phyloP scores from a whole-genome alignment of 2,113 vertebrate species.

The Syngnathus typhle region DNA sequence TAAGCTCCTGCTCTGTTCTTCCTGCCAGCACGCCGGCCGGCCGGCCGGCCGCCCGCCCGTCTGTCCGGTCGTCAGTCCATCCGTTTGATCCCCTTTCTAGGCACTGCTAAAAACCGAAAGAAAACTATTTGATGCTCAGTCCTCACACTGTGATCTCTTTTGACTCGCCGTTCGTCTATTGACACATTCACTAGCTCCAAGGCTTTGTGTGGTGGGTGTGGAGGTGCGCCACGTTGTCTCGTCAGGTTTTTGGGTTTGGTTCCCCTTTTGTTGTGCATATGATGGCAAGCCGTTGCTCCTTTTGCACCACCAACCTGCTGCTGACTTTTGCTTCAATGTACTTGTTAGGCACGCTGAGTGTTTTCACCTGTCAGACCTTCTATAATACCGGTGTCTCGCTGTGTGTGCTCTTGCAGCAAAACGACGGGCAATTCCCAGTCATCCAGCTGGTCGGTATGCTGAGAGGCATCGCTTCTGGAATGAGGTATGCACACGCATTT shows the following conservation, averaged over 20 bases:
- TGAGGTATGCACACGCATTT: conserved; percentile 71
- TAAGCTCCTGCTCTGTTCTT: conserved; percentile 24
- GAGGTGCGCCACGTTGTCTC: too few relatives aligned
- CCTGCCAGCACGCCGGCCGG: conserved; percentile 19
- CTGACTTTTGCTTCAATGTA: not conserved
- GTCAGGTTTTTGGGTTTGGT: too few relatives aligned
- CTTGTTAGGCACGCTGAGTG: not conserved
- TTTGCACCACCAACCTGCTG: not conserved
- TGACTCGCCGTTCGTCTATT: conserved; percentile 55
- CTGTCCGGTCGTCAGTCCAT: conserved; percentile 35
- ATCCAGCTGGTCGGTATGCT: conserved; percentile 98
- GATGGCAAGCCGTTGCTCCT: not conserved
- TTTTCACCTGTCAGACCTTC: conserved; percentile 4
- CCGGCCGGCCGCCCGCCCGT: conserved; percentile 11
- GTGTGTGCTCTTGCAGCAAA: conserved; percentile 76
- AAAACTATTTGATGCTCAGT: conserved; percentile 59
- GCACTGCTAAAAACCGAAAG: conserved; percentile 59
- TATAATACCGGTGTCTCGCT: conserved; percentile 27
- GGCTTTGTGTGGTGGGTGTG: too few relatives aligned
- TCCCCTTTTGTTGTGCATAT: not conserved
- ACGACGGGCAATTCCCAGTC: conserved; percentile 92
- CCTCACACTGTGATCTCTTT: conserved; percentile 61
- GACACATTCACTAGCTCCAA: conserved; percentile 29
- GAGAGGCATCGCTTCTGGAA: conserved; percentile 89
- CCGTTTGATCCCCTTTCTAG: conserved; percentile 60